Conservation (phyloP, 2,797 vertebrate species). For the Microhierax caerulescens region DNA sequence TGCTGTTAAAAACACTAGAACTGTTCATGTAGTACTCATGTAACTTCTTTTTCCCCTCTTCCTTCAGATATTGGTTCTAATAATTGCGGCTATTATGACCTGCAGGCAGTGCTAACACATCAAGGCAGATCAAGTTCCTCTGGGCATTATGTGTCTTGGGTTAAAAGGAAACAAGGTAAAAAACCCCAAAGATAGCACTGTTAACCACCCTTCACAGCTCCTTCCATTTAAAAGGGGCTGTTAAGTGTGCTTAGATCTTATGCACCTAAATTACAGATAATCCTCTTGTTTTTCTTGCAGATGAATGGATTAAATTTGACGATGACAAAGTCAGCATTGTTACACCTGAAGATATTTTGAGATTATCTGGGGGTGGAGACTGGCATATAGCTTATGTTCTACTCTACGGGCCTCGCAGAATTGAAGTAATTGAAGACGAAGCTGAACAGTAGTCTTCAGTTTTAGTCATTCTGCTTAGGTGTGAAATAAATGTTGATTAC, state of each 20-base stretch:
- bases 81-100: slow-evolving; percentile 96
- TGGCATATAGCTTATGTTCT: slow-evolving; percentile 99
- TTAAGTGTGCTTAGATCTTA: neutral
- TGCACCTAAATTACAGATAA: neutral
- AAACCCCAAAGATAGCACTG: neutral
- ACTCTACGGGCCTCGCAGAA: slow-evolving; percentile 92
- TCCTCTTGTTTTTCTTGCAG: slow-evolving; percentile 70
- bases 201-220: neutral
- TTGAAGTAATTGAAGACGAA: slow-evolving; percentile 87
- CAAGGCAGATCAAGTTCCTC: slow-evolving; percentile 98
- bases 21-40: rapidly evolving
- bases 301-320: slow-evolving; percentile 99
- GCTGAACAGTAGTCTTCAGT: slow-evolving; percentile 82
- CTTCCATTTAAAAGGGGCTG: neutral
- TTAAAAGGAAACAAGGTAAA: slow-evolving; percentile 98
- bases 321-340: slow-evolving; percentile 98
- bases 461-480: slow-evolving; percentile 89
- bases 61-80: slow-evolving; percentile 91
- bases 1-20: neutral
- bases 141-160: slow-evolving; percentile 97
- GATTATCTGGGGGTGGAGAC: slow-evolving; percentile 95
- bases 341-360: slow-evolving; percentile 94
- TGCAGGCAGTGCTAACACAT: slow-evolving; percentile 96
- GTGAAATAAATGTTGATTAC: slow-evolving; percentile 93
- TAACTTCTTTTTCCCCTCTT: neutral